These are phyloP conservation scores for Heliopora coerulea DNA, from an alignment of 92 coral and sea anemone species.

Conservation along the genomic window DNA sequence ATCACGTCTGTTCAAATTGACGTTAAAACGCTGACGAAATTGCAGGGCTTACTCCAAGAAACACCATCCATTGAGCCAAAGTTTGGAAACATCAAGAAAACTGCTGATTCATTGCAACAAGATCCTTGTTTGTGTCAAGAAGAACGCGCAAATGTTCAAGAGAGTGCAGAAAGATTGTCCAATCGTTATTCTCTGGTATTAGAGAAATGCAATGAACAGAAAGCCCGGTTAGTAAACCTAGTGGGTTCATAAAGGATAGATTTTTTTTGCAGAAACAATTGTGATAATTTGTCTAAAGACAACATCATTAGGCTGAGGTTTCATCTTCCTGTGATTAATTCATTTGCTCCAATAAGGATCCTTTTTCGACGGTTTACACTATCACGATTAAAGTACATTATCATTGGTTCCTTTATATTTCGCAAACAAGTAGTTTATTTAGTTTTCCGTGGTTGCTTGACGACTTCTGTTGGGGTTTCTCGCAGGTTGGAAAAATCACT, in stretches of 20 bases:
- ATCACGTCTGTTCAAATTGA: too few relatives aligned
- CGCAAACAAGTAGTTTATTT: too few relatives aligned
- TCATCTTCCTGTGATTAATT: too few relatives aligned
- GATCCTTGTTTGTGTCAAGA: conserved; percentile 36
- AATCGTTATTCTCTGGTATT: conserved; percentile 7
- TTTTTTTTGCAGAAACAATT: too few relatives aligned
- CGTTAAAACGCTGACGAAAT: not conserved
- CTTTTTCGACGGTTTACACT: too few relatives aligned
- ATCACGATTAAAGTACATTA: too few relatives aligned
- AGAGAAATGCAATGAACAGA: not conserved
- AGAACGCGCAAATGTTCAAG: conserved; percentile 3
- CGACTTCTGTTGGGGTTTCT: not conserved
- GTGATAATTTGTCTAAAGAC: too few relatives aligned
- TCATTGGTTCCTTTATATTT: too few relatives aligned
- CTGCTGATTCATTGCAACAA: not conserved
- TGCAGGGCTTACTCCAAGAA: conserved; percentile 4
- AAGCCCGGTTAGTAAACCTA: conserved; percentile 13
- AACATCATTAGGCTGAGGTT: too few relatives aligned
- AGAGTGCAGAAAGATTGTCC: conserved; percentile 8
- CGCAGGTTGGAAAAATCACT: conserved; percentile 6
- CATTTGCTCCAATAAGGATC: too few relatives aligned
- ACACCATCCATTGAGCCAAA: conserved; percentile 9
- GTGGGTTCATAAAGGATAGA: too few relatives aligned
- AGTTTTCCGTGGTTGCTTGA: not conserved
- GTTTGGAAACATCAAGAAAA: conserved; percentile 4